A percentile compares a stretch with the other conserved stretches of the same genome.
These are phyloP conservation scores for Agriotes lineatus DNA, from an alignment of 2,888 invertebrate species.

Conservation along the genomic window DNA sequence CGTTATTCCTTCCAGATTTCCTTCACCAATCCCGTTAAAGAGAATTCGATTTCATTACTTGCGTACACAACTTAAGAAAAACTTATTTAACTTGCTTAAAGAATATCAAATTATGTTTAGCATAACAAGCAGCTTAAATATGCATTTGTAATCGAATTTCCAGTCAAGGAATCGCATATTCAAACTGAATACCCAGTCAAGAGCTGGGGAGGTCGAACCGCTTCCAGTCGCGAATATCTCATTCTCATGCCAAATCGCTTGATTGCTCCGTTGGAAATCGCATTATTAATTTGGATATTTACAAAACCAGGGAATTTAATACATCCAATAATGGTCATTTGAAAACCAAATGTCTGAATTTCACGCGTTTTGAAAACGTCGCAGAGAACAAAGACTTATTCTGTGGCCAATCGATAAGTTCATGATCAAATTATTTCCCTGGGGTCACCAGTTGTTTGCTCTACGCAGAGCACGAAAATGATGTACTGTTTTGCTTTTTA, in stretches of 20 bases:
- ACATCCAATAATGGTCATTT: no score
- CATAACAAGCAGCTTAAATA: not conserved
- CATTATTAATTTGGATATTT: no score
- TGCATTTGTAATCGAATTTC: not conserved
- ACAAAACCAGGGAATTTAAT: no score
- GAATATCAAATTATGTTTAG: slow-evolving; percentile 6
- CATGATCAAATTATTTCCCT: slow-evolving; percentile 21
- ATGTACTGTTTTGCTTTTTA: slow-evolving; percentile 16
- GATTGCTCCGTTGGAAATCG: no score
- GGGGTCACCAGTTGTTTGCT: not conserved
- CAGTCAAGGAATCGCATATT: not conserved
- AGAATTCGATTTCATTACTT: not conserved
- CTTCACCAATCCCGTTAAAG: no score
- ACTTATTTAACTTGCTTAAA: not conserved
- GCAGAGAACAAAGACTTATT: not conserved
- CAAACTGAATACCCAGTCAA: not conserved
- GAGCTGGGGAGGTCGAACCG: not conserved
- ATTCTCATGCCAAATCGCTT: not conserved
- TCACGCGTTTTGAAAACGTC: not conserved
- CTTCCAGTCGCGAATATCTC: not conserved
- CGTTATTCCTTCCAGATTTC: not conserved
- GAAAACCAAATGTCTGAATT: no score
- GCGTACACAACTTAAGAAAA: not conserved
- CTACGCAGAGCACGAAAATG: slow-evolving; percentile 2
- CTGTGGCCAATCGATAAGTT: slow-evolving; percentile 3